Evolutionary conservation across 2,113 vertebrate species (phyloP).

Genomic region (Marmota flaviventris): DNA sequence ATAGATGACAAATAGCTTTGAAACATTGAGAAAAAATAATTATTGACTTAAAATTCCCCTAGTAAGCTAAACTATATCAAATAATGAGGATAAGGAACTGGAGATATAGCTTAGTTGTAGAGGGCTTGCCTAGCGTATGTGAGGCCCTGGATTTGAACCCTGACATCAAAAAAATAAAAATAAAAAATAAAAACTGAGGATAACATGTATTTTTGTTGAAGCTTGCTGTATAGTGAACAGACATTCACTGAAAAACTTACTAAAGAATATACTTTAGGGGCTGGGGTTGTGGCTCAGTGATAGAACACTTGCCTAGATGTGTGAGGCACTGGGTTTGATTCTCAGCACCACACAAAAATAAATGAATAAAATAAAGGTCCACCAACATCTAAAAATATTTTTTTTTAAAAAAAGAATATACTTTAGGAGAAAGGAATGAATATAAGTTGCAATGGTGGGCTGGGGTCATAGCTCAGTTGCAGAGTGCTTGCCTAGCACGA

Average conservation of each 20-base stretch:
- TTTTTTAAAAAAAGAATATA: background rate
- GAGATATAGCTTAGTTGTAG: background rate
- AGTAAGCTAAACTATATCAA: constrained; percentile 21
- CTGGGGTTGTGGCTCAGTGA: too few relatives aligned
- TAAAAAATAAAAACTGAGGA: background rate
- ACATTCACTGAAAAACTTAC: background rate
- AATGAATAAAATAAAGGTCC: too few relatives aligned
- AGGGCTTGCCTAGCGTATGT: background rate
- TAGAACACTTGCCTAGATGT: too few relatives aligned
- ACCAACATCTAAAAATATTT: too few relatives aligned
- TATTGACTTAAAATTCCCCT: constrained; percentile 27
- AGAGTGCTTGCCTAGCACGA: too few relatives aligned
- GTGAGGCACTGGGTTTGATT: too few relatives aligned
- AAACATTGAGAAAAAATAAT: constrained; percentile 51
- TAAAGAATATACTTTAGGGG: constrained; percentile 13
- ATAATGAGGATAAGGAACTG: background rate
- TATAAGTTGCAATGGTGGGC: background rate
- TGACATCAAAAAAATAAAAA: background rate
- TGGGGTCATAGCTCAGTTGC: too few relatives aligned
- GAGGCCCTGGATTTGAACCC: background rate
- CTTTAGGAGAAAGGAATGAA: constrained; percentile 43
- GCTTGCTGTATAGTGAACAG: background rate
- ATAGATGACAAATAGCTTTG: constrained; percentile 29
- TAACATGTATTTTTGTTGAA: constrained; percentile 9
- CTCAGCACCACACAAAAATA: too few relatives aligned